Percentiles rank a stretch among this genome's conserved stretches.
phyloP scores from a whole-genome alignment of 2,888 invertebrate genomes.

The Drosophila robusta region DNA sequence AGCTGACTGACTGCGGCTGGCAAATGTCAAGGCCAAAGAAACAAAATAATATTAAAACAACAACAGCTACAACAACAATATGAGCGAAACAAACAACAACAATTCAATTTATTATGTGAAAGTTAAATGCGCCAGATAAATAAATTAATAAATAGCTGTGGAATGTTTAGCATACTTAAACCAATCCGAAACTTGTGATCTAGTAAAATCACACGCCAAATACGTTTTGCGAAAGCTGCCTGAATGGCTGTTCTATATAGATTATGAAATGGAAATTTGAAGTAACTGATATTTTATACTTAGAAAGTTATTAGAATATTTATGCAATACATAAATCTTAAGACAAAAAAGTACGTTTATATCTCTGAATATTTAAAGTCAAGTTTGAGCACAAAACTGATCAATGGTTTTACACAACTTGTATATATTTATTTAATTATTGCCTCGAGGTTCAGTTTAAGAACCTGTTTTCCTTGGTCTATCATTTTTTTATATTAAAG shows the following conservation, averaged over 20 bases:
- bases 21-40: slow-evolving; percentile 58
- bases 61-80: slow-evolving; percentile 1
- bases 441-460: too few relatives aligned
- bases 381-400: not conserved
- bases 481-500: too few relatives aligned
- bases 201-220: too few relatives aligned
- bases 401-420: too few relatives aligned
- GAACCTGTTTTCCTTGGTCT: too few relatives aligned
- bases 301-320: not conserved
- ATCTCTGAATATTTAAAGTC: not conserved
- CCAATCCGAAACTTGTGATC: too few relatives aligned
- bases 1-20: slow-evolving; percentile 64
- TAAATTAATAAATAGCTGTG: slow-evolving; percentile 24
- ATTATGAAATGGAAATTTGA: too few relatives aligned
- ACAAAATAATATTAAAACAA: slow-evolving; percentile 13
- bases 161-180: slow-evolving; percentile 20
- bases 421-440: too few relatives aligned
- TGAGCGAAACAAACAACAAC: slow-evolving; percentile 11
- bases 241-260: too few relatives aligned
- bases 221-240: too few relatives aligned
- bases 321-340: not conserved
- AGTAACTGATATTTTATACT: too few relatives aligned
- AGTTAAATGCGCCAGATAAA: slow-evolving; percentile 29
- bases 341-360: not conserved
- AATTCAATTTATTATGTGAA: slow-evolving; percentile 36